Base-by-base conservation (phyloP, 2,888 invertebrate species). In the Agapetus fuscipes region DNA sequence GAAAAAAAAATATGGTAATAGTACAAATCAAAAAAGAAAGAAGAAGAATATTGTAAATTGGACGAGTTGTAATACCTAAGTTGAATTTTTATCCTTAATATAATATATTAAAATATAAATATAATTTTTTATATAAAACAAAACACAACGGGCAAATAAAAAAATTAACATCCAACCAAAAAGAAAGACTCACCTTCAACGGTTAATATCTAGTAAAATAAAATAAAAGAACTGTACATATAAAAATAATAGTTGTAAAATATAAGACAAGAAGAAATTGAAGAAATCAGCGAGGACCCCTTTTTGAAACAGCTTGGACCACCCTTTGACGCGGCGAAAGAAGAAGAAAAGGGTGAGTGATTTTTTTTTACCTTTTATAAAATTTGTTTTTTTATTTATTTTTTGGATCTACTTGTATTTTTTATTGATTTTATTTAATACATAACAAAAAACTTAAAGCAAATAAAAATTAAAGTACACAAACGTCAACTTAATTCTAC, bases 11-110 rank as follows among this genome's bases (percentile, higher is more conserved):
- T 35, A 35, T 39, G 31, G 39, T 35, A 43, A 39, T 31, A 37
- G 43, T 43, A 43, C 43, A 37, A 39, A 36, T 16, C 26, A 41
- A 40, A 40, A 38, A 29, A 37, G 25, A 30, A 34, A 20, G 13
- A 37, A 30, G 17, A 30, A 34, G 13, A 37, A 33, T 37, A n/a
- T n/a, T n/a, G n/a, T n/a, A n/a, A n/a, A n/a, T n/a, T 16, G n/a
- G 14, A 16, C 12, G 17, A 11, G 16, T 34, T 13, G 9, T 14
- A 34, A 34, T 11, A 27, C 26, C 9, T 14, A 29, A 26, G 11
- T 27, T 27, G 12, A 10, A 13, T 27, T 26, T 26, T 26, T 12
- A 13, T 34, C 16, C 5, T 28, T 28, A 28, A 28, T 28, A 11
- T 9, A 12, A 28, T 6, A 28, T 6, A 11, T 28, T 28, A 28